Percentiles rank a stretch among this genome's conserved stretches.
These are phyloP conservation scores for Poicephalus meyeri DNA, from an alignment of 2,113 vertebrate species.

Conservation along the genomic window DNA sequence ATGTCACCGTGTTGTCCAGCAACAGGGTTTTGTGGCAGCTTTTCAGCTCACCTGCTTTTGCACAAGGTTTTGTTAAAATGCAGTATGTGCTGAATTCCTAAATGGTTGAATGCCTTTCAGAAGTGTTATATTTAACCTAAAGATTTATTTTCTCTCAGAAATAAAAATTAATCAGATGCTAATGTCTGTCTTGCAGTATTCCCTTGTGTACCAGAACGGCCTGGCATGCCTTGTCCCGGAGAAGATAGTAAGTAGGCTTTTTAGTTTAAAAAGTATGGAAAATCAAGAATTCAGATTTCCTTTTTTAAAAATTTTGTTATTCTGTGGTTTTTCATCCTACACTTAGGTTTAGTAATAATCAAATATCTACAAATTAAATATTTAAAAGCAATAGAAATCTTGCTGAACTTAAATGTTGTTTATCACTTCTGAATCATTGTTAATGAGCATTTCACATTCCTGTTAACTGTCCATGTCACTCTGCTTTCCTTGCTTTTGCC, in stretches of 20 bases:
- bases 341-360: not conserved
- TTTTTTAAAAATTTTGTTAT: not conserved
- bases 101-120: not conserved
- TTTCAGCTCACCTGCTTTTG: not conserved
- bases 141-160: not conserved
- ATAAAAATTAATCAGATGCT: conserved; percentile 7
- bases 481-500: conserved; percentile 47
- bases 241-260: conserved; percentile 91
- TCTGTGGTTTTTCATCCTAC: not conserved
- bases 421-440: conserved; percentile 36
- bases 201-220: conserved; percentile 93
- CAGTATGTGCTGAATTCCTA: not conserved
- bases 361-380: not conserved
- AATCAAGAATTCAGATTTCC: not conserved
- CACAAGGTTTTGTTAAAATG: not conserved
- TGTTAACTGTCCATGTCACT: conserved; percentile 4
- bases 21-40: not conserved
- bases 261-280: not conserved
- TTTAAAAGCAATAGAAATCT: not conserved
- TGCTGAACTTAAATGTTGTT: not conserved
- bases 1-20: not conserved
- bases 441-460: conserved; percentile 35
- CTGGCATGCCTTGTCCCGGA: conserved; percentile 97
- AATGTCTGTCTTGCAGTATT: conserved; percentile 83
- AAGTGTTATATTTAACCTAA: not conserved